Percentiles rank a stretch among this genome's conserved stretches.
phyloP scores from a whole-genome alignment of 2,888 invertebrate genomes.

The Cheilosia vernalis region DNA sequence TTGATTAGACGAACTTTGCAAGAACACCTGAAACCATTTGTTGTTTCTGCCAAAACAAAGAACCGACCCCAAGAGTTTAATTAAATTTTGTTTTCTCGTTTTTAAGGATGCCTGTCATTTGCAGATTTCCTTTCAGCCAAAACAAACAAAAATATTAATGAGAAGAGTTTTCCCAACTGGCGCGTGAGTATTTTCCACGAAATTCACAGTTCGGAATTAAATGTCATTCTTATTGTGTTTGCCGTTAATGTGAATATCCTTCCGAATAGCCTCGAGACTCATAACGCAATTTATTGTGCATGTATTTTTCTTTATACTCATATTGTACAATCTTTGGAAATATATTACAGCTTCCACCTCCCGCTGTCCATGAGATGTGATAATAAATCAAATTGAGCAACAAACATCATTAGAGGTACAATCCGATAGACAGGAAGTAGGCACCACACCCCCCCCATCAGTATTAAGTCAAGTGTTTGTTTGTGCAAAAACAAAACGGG shows the following conservation, averaged over 20 bases:
- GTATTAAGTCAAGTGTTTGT: slow-evolving; percentile 1
- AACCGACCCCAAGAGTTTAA: slow-evolving; percentile 3
- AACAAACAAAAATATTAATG: slow-evolving; percentile 14
- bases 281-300: slow-evolving; percentile 7
- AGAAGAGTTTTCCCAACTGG: slow-evolving; percentile 1
- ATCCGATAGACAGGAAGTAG: slow-evolving; percentile 13
- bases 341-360: neutral
- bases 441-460: neutral
- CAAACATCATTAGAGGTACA: slow-evolving; percentile 11
- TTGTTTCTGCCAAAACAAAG: neutral
- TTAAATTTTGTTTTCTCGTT: slow-evolving; percentile 5
- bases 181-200: neutral
- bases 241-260: slow-evolving; percentile 10
- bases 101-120: slow-evolving; percentile 2
- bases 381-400: slow-evolving; percentile 42
- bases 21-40: neutral
- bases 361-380: slow-evolving; percentile 10
- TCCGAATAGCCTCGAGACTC: slow-evolving; percentile 7
- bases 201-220: neutral
- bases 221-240: slow-evolving; percentile 21
- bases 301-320: slow-evolving; percentile 9
- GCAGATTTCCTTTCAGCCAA: neutral
- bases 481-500: slow-evolving; percentile 7
- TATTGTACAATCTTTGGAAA: neutral
- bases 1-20: neutral